phyloP scores from a whole-genome alignment of 2,113 vertebrate species.

The Chunga burmeisteri region DNA sequence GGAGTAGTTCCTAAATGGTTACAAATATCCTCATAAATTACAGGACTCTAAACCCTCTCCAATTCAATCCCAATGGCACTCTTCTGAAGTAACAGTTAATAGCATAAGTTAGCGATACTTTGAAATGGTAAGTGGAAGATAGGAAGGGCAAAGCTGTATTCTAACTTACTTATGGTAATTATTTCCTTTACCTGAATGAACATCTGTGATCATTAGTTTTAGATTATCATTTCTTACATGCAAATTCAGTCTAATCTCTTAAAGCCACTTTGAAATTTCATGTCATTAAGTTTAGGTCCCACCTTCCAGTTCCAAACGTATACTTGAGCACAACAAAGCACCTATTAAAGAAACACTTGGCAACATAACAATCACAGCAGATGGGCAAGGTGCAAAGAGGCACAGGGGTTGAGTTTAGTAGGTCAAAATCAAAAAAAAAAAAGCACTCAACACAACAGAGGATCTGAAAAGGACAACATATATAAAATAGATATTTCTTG shows the following conservation, averaged over 20 bases:
- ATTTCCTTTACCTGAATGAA: neutral
- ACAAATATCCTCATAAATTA: neutral
- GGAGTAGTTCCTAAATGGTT: neutral
- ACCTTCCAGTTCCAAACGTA: neutral
- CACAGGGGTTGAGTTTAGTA: neutral
- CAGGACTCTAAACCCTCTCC: neutral
- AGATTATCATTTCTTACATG: slow-evolving; percentile 4
- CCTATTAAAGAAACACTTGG: neutral
- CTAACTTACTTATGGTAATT: neutral
- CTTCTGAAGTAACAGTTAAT: neutral
- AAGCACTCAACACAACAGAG: rapidly evolving
- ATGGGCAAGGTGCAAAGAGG: neutral
- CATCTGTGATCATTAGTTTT: slow-evolving; percentile 25
- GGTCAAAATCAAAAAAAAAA: neutral
- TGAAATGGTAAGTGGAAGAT: neutral
- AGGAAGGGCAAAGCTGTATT: neutral
- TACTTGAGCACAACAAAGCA: neutral
- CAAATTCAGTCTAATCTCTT: slow-evolving; percentile 18
- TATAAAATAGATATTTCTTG: neutral
- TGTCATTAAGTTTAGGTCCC: neutral
- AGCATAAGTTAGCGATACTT: neutral
- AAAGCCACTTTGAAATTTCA: slow-evolving; percentile 13
- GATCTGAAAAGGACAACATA: neutral
- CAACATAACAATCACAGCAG: neutral
- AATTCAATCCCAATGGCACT: neutral